These are phyloP conservation scores for Fringilla coelebs DNA, from an alignment of 2,797 vertebrate species.

Conservation along the genomic window DNA sequence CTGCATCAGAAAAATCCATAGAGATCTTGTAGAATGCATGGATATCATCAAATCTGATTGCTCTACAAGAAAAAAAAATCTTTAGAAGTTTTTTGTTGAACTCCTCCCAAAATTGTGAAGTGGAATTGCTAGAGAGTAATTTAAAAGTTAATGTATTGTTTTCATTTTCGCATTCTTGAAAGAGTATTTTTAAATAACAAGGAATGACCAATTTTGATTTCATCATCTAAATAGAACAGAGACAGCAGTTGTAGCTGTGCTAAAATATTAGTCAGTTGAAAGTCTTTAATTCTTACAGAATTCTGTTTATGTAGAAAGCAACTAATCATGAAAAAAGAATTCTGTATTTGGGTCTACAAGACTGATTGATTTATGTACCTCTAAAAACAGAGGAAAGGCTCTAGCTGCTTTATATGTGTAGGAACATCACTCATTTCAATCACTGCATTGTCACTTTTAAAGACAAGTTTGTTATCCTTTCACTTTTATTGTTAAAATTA, in stretches of 20 bases:
- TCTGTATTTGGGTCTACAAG: background rate
- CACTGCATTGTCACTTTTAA: background rate
- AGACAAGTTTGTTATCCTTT: conserved; percentile 12
- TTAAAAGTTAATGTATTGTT: background rate
- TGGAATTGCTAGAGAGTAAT: background rate
- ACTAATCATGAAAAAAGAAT: background rate
- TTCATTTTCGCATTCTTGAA: background rate
- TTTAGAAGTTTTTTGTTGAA: background rate
- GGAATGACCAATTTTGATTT: background rate
- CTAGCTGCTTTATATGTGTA: background rate
- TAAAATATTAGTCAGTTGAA: background rate
- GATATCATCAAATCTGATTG: background rate
- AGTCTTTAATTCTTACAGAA: background rate
- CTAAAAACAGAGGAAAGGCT: background rate
- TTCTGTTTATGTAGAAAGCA: background rate
- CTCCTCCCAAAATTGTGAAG: background rate
- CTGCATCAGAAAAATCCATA: background rate
- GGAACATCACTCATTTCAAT: background rate
- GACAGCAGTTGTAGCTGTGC: background rate
- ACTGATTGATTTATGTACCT: background rate
- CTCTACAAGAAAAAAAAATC: background rate
- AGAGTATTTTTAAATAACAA: background rate
- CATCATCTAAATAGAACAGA: background rate
- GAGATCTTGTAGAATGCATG: background rate
- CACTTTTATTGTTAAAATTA: conserved; percentile 13